Base-by-base conservation (phyloP, 2,888 invertebrate genomes). In the Myathropa florea region DNA sequence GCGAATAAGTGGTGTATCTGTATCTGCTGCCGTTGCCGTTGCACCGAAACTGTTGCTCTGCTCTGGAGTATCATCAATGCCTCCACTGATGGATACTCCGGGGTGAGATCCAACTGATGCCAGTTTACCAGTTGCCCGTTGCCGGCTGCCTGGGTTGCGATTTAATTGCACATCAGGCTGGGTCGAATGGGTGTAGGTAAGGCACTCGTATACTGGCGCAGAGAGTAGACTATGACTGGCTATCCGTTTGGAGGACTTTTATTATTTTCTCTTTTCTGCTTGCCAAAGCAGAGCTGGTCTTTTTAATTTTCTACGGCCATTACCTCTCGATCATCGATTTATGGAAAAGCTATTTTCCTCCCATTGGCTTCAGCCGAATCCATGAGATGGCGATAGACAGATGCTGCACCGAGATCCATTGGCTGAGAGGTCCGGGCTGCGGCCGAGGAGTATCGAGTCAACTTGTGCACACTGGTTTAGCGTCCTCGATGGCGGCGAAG, bases 21-120 rank as follows among this genome's bases (percentile, higher is more conserved):
- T 24, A 39, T 73, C 53, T 73, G 81, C 36, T 65, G 57, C 26
- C 65, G 73, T 39, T 36, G 59, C 39, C n/a, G n/a, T n/a, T n/a
- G n/a, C n/a, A n/a, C n/a, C n/a, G n/a, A n/a, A n/a, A 33, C 30
- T 7, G 30, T 0, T 7, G 30, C 60, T 28, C 33, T 89, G 90
- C 89, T 89, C 90, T 89, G 89, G 89, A 90, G 90, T 89, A 46
- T 46, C 90, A 90, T 88, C 89, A 90, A 88, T 88, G 89, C 88
- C 80, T 84, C 84, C 79, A 83, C 65, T 82, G 63, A 64, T 80
- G 71, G 64, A 76, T 71, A 71, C 53, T 61, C 30, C 46, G 65
- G 67, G 70, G 61, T 68, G 68, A 67, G 61, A 68, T 64, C 65
- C 67, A 83, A 83, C 81, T 65, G 88, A 88, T 85, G 81, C 83